phyloP scores from a whole-genome alignment of 2,797 vertebrate species.

The Aeoliscus strigatus region DNA sequence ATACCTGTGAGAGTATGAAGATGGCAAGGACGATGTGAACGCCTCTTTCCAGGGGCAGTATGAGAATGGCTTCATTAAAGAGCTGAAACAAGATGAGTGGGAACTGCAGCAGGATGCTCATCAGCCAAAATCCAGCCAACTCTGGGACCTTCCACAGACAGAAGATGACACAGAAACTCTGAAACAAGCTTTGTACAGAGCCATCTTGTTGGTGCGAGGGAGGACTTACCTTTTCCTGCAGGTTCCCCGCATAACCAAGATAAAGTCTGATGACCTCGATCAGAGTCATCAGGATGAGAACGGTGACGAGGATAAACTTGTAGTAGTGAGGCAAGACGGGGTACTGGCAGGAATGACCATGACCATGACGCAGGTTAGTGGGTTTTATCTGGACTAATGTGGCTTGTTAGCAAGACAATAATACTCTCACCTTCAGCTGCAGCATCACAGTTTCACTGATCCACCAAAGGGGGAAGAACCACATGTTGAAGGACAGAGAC shows the following conservation, averaged over 20 bases:
- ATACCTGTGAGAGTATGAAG: conserved; percentile 76
- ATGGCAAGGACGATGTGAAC: conserved; percentile 75
- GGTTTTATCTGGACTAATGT: no score
- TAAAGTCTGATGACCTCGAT: conserved; percentile 77
- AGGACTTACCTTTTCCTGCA: conserved; percentile 80
- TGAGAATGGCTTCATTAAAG: conserved; percentile 71
- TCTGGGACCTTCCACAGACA: conserved; percentile 89
- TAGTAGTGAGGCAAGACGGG: conserved; percentile 77
- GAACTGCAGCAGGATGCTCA: conserved; percentile 83
- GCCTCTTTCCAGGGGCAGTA: conserved; percentile 77
- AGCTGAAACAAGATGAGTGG: conserved; percentile 85
- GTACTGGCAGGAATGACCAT: conserved; percentile 65
- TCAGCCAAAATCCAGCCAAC: conserved; percentile 83
- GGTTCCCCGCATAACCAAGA: conserved; percentile 84
- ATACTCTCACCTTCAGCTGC: conserved; percentile 80
- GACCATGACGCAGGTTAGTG: no score
- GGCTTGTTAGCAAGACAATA: no score
- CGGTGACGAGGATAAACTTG: conserved; percentile 76
- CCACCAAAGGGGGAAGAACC: conserved; percentile 84
- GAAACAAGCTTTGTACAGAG: no score
- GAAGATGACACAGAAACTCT: no score
- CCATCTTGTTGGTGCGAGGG: no score
- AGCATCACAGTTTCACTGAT: conserved; percentile 79
- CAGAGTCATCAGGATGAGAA: conserved; percentile 73
- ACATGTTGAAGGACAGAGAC: conserved; percentile 84